A percentile compares a stretch with the other conserved stretches of the same genome.
These are phyloP conservation scores for Boleophthalmus pectinirostris DNA, from an alignment of 2,113 vertebrate genomes.

Conservation along the genomic window DNA sequence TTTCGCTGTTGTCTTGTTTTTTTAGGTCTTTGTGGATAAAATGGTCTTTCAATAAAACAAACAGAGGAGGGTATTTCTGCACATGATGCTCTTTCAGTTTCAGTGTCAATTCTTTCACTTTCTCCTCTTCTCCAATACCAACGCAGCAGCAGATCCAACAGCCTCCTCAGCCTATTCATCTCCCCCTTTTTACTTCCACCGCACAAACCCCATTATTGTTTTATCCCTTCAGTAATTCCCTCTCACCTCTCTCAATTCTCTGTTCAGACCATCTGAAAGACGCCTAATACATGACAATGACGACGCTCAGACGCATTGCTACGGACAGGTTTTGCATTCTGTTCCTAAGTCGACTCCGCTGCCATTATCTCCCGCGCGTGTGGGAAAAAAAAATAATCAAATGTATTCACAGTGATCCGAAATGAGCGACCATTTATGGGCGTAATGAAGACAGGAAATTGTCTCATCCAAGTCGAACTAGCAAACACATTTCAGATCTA, in stretches of 20 bases:
- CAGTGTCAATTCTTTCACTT: too few species aligned
- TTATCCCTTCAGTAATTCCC: background rate
- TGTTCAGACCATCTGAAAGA: background rate
- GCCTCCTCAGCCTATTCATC: too few species aligned
- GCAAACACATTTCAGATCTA: constrained; percentile 1
- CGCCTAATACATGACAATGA: background rate
- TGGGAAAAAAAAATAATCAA: background rate
- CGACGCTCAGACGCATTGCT: background rate
- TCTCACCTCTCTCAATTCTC: background rate
- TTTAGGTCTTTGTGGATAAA: too few species aligned
- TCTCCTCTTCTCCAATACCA: too few species aligned
- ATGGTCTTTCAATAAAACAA: too few species aligned
- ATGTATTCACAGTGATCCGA: constrained; percentile 3
- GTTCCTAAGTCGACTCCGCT: constrained; percentile 5
- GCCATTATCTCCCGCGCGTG: background rate
- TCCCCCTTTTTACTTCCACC: too few species aligned
- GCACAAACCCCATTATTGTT: too few species aligned
- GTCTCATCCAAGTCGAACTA: background rate
- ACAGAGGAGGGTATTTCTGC: too few species aligned
- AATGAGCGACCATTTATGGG: constrained; percentile 4
- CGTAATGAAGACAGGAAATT: background rate
- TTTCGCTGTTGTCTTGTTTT: too few species aligned
- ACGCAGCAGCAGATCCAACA: too few species aligned
- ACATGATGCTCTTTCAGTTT: too few species aligned
- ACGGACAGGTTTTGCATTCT: background rate